These are phyloP conservation scores for Oreohelix idahoensis DNA, from an alignment of 1,140 invertebrate species.

Conservation along the genomic window DNA sequence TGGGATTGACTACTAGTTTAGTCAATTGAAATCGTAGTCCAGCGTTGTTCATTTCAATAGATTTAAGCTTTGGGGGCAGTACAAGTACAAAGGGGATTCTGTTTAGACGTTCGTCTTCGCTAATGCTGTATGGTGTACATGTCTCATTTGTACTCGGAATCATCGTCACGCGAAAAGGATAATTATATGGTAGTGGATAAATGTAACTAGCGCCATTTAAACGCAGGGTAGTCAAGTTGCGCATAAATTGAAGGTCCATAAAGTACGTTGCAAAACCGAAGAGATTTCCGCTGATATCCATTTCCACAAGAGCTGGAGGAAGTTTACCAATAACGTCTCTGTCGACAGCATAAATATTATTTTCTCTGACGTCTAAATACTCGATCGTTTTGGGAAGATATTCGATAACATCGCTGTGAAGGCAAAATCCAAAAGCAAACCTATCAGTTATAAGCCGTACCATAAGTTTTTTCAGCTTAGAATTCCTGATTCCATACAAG, in stretches of 20 bases:
- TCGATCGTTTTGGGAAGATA: neutral
- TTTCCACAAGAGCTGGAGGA: neutral
- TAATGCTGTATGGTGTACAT: neutral
- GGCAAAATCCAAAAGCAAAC: neutral
- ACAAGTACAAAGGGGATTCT: neutral
- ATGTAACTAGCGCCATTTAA: conserved; percentile 4
- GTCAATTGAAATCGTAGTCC: neutral
- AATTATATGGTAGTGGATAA: neutral
- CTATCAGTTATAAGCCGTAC: neutral
- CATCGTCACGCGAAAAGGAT: neutral
- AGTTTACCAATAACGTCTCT: neutral
- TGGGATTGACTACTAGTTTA: neutral
- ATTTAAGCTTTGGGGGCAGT: neutral
- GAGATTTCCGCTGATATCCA: neutral
- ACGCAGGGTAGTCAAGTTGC: neutral
- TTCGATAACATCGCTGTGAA: neutral
- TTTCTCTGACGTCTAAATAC: neutral
- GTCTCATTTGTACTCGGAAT: neutral
- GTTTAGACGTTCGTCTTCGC: neutral
- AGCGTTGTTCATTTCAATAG: conserved; percentile 8
- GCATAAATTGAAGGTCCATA: neutral
- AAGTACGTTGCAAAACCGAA: neutral
- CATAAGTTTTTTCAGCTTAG: neutral
- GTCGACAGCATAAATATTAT: neutral
- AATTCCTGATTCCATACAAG: neutral